Conservation (phyloP, 1,140 invertebrate genomes). For the Chionoecetes opilio region DNA sequence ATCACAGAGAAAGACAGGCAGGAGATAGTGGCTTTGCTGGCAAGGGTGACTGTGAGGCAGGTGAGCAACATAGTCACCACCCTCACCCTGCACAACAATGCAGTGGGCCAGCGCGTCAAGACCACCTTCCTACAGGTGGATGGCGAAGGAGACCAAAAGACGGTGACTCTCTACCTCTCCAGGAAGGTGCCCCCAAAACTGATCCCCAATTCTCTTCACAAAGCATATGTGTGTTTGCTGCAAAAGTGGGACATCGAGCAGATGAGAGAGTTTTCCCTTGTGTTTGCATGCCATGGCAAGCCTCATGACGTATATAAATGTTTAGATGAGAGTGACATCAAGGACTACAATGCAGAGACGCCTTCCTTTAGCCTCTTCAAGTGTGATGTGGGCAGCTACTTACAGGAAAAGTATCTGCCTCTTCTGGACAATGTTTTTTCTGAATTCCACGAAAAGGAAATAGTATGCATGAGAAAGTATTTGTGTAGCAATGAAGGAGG, state of each 20-base stretch:
- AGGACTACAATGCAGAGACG: background rate
- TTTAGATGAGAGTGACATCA: constrained; percentile 34
- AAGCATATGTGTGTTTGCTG: background rate
- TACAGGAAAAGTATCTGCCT: constrained; percentile 8
- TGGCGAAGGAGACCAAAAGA: background rate
- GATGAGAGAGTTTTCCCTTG: background rate
- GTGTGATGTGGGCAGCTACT: constrained; percentile 44
- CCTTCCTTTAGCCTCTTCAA: background rate
- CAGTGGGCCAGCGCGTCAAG: background rate
- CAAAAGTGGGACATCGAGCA: background rate
- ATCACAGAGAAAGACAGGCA: background rate
- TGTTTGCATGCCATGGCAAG: background rate
- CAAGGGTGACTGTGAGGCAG: constrained; percentile 19
- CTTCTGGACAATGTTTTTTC: constrained; percentile 60
- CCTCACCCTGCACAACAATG: background rate
- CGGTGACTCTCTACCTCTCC: constrained; percentile 4
- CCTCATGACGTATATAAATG: background rate
- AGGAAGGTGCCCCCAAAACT: background rate
- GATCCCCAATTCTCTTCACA: background rate
- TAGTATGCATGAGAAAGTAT: constrained; percentile 70
- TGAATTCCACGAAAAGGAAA: constrained; percentile 37
- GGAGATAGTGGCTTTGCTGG: constrained; percentile 2
- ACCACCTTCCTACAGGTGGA: background rate
- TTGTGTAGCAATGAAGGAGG: background rate
- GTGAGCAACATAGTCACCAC: background rate